A percentile compares a stretch with the other conserved stretches of the same genome.
phyloP scores from a whole-genome alignment of 2,113 vertebrate species.

The Salvelinus sp. region DNA sequence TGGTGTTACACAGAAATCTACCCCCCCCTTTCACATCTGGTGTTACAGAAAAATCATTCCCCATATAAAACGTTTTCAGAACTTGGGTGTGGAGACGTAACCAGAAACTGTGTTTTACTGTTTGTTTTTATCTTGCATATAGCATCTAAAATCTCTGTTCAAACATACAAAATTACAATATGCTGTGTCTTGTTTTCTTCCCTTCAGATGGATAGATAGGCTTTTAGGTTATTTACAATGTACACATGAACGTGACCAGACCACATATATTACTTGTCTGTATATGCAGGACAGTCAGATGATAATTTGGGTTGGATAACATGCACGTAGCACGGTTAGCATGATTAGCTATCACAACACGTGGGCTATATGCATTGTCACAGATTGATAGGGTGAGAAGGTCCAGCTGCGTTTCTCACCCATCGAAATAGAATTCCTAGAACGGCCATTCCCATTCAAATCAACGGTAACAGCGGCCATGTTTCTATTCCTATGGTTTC shows the following conservation, averaged over 20 bases:
- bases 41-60: neutral
- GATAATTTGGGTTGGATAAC: too few relatives aligned
- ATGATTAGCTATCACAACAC: neutral
- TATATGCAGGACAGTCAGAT: too few relatives aligned
- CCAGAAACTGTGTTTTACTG: constrained; percentile 18
- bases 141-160: constrained; percentile 13
- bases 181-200: neutral
- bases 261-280: neutral
- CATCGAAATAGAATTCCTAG: too few relatives aligned
- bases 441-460: too few relatives aligned
- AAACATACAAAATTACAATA: constrained; percentile 13
- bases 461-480: too few relatives aligned
- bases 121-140: constrained; percentile 16
- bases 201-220: neutral
- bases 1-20: constrained; percentile 16
- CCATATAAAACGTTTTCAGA: neutral
- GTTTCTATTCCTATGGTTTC: too few relatives aligned
- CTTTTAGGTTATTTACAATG: too few relatives aligned
- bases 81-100: constrained; percentile 10
- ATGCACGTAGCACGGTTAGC: constrained; percentile 2
- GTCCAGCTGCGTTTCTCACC: constrained; percentile 19
- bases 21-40: neutral
- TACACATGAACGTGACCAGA: too few relatives aligned
- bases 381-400: neutral
- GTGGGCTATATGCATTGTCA: neutral